A percentile compares a stretch with the other conserved stretches of the same genome.
phyloP scores from a whole-genome alignment of 2,113 vertebrate species.

The Heteronetta atricapilla region DNA sequence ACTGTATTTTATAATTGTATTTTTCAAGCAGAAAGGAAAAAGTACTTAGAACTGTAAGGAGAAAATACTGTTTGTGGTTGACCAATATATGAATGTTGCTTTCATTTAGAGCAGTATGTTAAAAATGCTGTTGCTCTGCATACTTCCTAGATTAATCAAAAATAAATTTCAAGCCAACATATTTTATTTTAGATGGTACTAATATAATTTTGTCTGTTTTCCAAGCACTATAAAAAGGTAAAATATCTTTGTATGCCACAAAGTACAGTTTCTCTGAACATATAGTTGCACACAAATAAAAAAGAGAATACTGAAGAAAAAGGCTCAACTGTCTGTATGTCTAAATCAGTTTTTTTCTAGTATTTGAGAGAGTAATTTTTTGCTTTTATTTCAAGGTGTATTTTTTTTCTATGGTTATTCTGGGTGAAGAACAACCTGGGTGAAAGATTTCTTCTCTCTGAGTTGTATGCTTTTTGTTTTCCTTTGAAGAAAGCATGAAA shows the following conservation, averaged over 20 bases:
- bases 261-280: neutral
- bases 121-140: slow-evolving; percentile 44
- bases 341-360: slow-evolving; percentile 24
- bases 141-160: slow-evolving; percentile 62
- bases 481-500: slow-evolving; percentile 33
- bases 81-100: slow-evolving; percentile 42
- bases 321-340: neutral
- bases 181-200: neutral
- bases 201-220: slow-evolving; percentile 14
- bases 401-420: neutral
- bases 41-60: slow-evolving; percentile 15
- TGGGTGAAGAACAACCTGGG: neutral
- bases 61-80: slow-evolving; percentile 37
- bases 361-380: neutral
- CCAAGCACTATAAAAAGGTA: slow-evolving; percentile 30
- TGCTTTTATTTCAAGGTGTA: neutral
- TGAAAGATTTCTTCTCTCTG: neutral
- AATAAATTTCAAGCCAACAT: neutral
- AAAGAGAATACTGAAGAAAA: neutral
- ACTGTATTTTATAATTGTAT: neutral
- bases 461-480: neutral
- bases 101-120: slow-evolving; percentile 54
- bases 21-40: slow-evolving; percentile 42
- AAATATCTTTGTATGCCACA: slow-evolving; percentile 23
- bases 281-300: neutral